Percentiles rank a stretch among this genome's conserved stretches.
Evolutionary conservation across 1,140 invertebrate genomes (phyloP).

Genomic region (Zaprionus gabonicus): DNA sequence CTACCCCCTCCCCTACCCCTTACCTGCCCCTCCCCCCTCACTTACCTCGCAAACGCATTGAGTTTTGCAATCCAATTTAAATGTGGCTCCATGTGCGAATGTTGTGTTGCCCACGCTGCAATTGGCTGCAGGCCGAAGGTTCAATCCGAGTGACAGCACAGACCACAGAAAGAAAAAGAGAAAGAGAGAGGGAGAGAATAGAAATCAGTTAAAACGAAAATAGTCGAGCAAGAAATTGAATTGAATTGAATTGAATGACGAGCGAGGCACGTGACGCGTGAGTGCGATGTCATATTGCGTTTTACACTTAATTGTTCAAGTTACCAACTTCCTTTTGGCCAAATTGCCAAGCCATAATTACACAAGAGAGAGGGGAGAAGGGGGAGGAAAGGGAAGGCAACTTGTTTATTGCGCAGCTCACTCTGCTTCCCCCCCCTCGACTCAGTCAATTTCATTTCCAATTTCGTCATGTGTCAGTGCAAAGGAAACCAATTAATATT

Average conservation of each 20-base stretch:
- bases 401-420: background rate
- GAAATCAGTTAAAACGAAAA: conserved; percentile 57
- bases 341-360: conserved; percentile 19
- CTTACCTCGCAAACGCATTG: conserved; percentile 89
- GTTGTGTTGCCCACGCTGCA: conserved; percentile 87
- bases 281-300: conserved; percentile 6
- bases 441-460: conserved; percentile 18
- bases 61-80: conserved; percentile 88
- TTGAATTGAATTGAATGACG: conserved; percentile 53
- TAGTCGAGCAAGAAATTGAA: conserved; percentile 47
- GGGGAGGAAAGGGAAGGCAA: background rate
- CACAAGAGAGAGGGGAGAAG: background rate
- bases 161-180: conserved; percentile 18
- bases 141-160: conserved; percentile 26
- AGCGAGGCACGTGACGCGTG: background rate
- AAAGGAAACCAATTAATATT: conserved; percentile 51
- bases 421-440: background rate
- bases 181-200: conserved; percentile 2
- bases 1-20: background rate
- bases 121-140: conserved; percentile 74
- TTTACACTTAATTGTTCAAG: conserved; percentile 27
- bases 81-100: conserved; percentile 88
- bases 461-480: conserved; percentile 23
- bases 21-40: background rate
- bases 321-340: background rate